Evolutionary conservation across 2,888 invertebrate species (phyloP), one percentile per base, ranked within the genome.

Genomic region (Escarpia spicata): DNA sequence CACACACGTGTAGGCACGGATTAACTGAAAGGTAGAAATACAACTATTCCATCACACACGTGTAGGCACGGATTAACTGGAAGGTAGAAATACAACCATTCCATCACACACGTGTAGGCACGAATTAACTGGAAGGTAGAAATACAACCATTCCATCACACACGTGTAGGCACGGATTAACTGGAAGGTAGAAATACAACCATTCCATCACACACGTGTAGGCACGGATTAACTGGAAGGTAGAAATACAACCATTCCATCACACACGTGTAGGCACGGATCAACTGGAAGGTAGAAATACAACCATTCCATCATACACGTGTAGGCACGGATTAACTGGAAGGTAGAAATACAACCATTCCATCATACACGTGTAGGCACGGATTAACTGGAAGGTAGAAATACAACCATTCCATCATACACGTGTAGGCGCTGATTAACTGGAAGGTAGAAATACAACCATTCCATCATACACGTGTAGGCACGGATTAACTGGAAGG

Each of bases 101-200:
- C 92, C 93, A 93, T 93, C 92, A 93, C 92, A n/a, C 91, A 75
- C 4, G 93, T 92, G 93, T 93, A 93, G 31, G 93, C 93, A 45
- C 91, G 9, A 44, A 93, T 92, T 31, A 93, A 90, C 93, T 93
- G 92, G 43, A 89, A 93, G 31, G n/a, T 37, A 92, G 75, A 58
- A 43, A 91, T 43, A 43, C 10, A 44, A 91, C 91, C 37, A 37
- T 37, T 92, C 60, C 37, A 60, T 6, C 37, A 52, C 90, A 44
- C 91, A 58, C 3, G 93, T 92, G 93, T 93, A 93, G n/a, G 93
- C 93, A 44, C 92, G 2, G 58, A 93, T 92, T 31, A 93, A 89
- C 93, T 93, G 91, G 43, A 60, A 92, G n/a, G 3, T 8, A 91
- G 12, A 52, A 52, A 52, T 52, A 52, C 52, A 12, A 90, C 31